These are phyloP conservation scores for Sebastes minor DNA, from an alignment of 2,797 vertebrate species.

Conservation along the genomic window DNA sequence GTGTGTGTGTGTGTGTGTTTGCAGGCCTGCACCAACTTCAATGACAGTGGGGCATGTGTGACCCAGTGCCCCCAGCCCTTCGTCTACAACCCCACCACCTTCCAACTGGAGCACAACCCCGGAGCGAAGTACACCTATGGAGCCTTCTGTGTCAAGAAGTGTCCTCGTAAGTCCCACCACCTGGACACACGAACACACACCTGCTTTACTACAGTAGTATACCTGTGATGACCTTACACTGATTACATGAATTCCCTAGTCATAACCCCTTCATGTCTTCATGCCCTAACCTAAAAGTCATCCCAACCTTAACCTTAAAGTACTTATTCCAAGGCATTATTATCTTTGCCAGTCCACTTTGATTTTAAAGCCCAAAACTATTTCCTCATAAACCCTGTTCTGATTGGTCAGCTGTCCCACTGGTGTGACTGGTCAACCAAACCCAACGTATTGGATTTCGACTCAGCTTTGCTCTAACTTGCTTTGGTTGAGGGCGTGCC, in stretches of 20 bases:
- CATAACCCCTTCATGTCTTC: neutral
- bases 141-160: constrained; percentile 98
- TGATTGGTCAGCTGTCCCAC: too few relatives aligned
- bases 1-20: neutral
- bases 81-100: constrained; percentile 95
- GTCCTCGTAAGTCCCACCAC: constrained; percentile 88
- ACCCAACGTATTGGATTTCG: too few relatives aligned
- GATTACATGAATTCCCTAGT: neutral
- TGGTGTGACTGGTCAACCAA: too few relatives aligned
- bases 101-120: constrained; percentile 95
- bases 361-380: neutral
- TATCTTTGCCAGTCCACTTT: neutral
- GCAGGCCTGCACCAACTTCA: constrained; percentile 92
- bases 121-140: constrained; percentile 97
- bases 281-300: neutral
- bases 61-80: constrained; percentile 97
- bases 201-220: neutral
- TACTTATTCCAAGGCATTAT: neutral
- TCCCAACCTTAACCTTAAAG: neutral
- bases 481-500: too few relatives aligned
- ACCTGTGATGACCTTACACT: neutral
- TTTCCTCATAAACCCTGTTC: neutral
- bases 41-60: constrained; percentile 96
- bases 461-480: too few relatives aligned
- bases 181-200: neutral